Evolutionary conservation across 2,797 vertebrate genomes (phyloP), one percentile per base, ranked within the genome.

Genomic region (Rousettus madagascariensis): DNA sequence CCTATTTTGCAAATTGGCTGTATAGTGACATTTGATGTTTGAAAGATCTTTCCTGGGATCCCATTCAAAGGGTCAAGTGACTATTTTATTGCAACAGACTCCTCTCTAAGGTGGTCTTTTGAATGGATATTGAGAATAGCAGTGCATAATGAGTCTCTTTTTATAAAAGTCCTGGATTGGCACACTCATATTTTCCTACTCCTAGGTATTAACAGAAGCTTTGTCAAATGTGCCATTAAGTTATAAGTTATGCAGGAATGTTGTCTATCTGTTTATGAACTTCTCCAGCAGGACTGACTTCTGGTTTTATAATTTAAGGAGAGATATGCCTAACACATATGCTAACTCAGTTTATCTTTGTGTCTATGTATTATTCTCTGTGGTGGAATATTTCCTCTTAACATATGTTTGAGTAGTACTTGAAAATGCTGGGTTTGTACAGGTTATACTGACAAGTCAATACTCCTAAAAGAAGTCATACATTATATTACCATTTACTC

Each of bases 401-500:
- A 90, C 20, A 8, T 61, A 43, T 71, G 22, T 72, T 90, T 95
- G 84, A 33, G 88, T 94, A 69, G 86, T 36, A 66, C 90, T 96
- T 94, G 68, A 94, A 95, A 95, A 57, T 92, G 20, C 63, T 84
- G 75, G 16, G n/a, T 87, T 46, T 96, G 75, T 75, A n/a, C 5
- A 78, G 51, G 94, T 13, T 86, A 19, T 77, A 30, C 13, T 36
- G 24, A 92, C 77, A 84, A 94, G 77, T 77, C 38, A 88, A 7
- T 92, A 66, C 17, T 92, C 82, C 43, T 69, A 63, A 68, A 92
- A 92, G 82, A 71, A 86, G 10, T 43, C 79, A 84, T 79, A 65
- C 26, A 2, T 96, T 78, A 74, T 55, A 55, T 91, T 96, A 74
- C 96, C 41, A 92, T 84, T 95, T 80, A 46, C 30, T 98, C 49